Conservation (phyloP, 2,113 vertebrate genomes). For the Microcebus lehilahytsara region DNA sequence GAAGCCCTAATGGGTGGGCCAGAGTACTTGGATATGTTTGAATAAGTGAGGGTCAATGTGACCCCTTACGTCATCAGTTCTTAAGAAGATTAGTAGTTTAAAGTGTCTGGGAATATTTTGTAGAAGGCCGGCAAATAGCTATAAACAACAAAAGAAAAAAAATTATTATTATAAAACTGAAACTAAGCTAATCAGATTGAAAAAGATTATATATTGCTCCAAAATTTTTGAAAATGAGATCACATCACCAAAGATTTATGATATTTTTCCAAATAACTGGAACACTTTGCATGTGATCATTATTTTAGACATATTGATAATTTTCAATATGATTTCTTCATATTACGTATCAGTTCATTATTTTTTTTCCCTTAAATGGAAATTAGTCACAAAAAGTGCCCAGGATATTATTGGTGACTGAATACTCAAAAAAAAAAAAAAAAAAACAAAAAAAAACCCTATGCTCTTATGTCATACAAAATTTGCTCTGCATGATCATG, state of each 20-base stretch:
- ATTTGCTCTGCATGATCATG: not conserved
- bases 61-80: not conserved
- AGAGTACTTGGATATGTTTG: constrained; percentile 28
- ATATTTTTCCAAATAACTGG: not conserved
- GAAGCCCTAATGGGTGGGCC: not conserved
- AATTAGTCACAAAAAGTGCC: not conserved
- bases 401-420: not conserved
- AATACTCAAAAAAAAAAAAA: not conserved
- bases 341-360: not conserved
- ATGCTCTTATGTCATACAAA: not conserved
- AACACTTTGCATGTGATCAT: not conserved
- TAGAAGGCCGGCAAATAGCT: not conserved
- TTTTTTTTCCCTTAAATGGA: constrained; percentile 3
- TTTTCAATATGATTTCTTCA: not conserved
- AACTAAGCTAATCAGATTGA: not conserved
- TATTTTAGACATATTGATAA: not conserved
- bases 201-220: not conserved
- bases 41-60: constrained; percentile 53
- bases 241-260: not conserved
- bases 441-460: not conserved
- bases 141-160: constrained; percentile 35
- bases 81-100: constrained; percentile 16
- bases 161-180: constrained; percentile 21
- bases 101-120: not conserved
- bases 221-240: constrained; percentile 8